phyloP scores from a whole-genome alignment of 2,888 invertebrate genomes.

The Harpagoxenus sublaevis region DNA sequence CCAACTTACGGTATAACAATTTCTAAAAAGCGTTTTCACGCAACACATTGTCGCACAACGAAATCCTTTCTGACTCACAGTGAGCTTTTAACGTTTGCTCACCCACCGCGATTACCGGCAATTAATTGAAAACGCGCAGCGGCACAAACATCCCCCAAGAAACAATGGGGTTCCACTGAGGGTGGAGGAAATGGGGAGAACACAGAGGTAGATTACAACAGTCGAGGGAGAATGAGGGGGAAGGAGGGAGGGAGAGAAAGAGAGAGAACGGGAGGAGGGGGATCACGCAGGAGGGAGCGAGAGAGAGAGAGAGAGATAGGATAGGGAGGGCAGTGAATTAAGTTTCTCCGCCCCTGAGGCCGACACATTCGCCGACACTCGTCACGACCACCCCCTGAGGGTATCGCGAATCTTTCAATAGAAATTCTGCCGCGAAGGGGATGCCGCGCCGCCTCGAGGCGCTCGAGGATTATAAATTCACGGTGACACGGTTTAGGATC shows the following conservation, averaged over 20 bases:
- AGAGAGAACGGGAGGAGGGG: slow-evolving; percentile 32
- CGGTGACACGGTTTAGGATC: not conserved
- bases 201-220: slow-evolving; percentile 22
- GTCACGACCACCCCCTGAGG: slow-evolving; percentile 76
- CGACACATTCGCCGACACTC: slow-evolving; percentile 76
- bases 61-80: slow-evolving; percentile 33
- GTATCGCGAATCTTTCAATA: slow-evolving; percentile 74
- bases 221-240: not conserved
- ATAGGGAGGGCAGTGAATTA: slow-evolving; percentile 75
- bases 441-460: slow-evolving; percentile 60
- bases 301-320: slow-evolving; percentile 47
- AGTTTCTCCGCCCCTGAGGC: slow-evolving; percentile 79
- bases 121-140: slow-evolving; percentile 45
- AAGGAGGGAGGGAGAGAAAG: slow-evolving; percentile 21
- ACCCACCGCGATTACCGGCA: slow-evolving; percentile 39
- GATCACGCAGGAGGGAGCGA: slow-evolving; percentile 48
- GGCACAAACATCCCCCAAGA: slow-evolving; percentile 21
- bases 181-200: slow-evolving; percentile 25
- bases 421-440: slow-evolving; percentile 70
- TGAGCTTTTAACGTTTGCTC: slow-evolving; percentile 34
- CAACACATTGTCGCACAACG: slow-evolving; percentile 17
- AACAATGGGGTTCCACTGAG: slow-evolving; percentile 24
- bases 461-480: slow-evolving; percentile 52
- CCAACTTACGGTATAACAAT: not conserved
- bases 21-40: slow-evolving; percentile 9